Evolutionary conservation across 2,113 vertebrate genomes (phyloP).

Genomic region (Sakesphorus luctuosus): DNA sequence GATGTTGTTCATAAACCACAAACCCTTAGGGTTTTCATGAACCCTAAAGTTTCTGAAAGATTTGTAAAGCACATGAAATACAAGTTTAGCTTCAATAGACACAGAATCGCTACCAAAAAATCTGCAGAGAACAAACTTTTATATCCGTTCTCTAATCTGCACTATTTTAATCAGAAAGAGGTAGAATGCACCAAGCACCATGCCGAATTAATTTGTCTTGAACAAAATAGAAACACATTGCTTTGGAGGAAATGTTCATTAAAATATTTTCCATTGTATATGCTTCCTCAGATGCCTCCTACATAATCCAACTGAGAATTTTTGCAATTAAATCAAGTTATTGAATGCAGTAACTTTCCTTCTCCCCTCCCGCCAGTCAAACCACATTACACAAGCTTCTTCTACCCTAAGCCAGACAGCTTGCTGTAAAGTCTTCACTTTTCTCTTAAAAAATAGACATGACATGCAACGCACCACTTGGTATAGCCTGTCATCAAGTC

Average conservation of each 20-base stretch:
- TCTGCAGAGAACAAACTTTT: neutral
- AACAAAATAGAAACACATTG: neutral
- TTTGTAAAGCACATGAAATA: neutral
- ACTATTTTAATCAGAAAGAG: neutral
- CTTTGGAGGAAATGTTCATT: neutral
- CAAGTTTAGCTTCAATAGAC: neutral
- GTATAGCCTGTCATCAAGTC: slow-evolving; percentile 1
- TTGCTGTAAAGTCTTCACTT: neutral
- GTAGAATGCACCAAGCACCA: neutral
- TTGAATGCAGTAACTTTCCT: neutral
- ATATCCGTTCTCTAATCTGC: neutral
- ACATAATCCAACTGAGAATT: neutral
- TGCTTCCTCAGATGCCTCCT: neutral
- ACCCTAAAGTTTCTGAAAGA: neutral
- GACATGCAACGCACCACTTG: neutral
- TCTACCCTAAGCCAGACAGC: neutral
- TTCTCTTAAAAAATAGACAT: neutral
- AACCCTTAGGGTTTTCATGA: neutral
- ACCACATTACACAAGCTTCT: neutral
- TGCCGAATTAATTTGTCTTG: neutral
- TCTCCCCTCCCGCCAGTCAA: neutral
- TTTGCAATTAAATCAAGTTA: neutral
- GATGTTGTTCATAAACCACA: neutral
- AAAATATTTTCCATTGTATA: neutral
- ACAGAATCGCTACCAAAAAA: neutral